These are phyloP conservation scores for Scylla paramamosain DNA, from an alignment of 1,140 invertebrate species.

Conservation along the genomic window DNA sequence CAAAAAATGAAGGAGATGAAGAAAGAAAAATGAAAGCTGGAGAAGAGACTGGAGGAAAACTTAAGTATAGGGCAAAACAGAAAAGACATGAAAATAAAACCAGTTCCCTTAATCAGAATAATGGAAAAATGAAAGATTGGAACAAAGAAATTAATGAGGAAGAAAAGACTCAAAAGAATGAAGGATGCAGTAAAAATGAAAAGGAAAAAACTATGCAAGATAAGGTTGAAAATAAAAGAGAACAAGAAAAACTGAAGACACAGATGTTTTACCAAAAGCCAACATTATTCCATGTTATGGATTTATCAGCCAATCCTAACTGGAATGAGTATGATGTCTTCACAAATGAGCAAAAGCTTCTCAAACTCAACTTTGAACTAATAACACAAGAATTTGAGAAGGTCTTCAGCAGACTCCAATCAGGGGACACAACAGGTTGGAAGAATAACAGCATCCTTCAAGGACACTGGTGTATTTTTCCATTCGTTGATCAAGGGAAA, in stretches of 20 bases:
- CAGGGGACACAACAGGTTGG: slow-evolving; percentile 57
- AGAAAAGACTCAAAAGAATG: too few relatives aligned
- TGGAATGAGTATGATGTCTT: slow-evolving; percentile 56
- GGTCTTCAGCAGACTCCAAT: slow-evolving; percentile 55
- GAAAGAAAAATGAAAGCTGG: too few relatives aligned
- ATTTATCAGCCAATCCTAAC: slow-evolving; percentile 53
- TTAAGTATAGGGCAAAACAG: too few relatives aligned
- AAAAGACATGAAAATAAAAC: too few relatives aligned
- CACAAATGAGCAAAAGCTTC: slow-evolving; percentile 35
- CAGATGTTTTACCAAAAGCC: slow-evolving; percentile 43
- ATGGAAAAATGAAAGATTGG: too few relatives aligned
- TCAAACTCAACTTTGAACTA: slow-evolving; percentile 61
- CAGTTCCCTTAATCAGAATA: too few relatives aligned
- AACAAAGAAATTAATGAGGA: not conserved
- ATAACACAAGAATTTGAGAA: slow-evolving; percentile 63
- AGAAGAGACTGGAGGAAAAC: not conserved
- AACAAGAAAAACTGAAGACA: not conserved
- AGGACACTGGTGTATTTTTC: slow-evolving; percentile 75
- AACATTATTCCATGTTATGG: slow-evolving; percentile 64
- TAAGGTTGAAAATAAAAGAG: not conserved
- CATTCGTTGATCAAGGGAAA: slow-evolving; percentile 63
- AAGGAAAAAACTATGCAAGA: not conserved
- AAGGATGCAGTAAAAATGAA: not conserved
- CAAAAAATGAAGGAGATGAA: too few relatives aligned
- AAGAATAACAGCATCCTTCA: slow-evolving; percentile 60